Percentiles rank a stretch among this genome's conserved stretches.
These are phyloP conservation scores for Zaprionus davidi DNA, from an alignment of 1,140 invertebrate genomes.

Conservation along the genomic window DNA sequence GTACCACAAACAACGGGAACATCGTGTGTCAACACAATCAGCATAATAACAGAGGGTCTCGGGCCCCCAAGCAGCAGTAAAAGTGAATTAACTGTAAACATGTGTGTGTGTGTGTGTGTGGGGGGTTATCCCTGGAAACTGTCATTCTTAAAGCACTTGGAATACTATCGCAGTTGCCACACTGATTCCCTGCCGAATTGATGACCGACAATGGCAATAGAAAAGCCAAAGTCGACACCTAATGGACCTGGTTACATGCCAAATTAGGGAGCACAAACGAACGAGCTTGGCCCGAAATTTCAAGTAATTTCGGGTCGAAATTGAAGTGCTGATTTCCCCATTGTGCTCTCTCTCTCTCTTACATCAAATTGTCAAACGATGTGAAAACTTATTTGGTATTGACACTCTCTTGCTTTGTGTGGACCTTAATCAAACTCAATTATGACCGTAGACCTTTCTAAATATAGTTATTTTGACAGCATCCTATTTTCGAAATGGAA, in stretches of 20 bases:
- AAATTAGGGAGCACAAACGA: constrained; percentile 67
- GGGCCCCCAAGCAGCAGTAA: constrained; percentile 57
- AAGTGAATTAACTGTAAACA: constrained; percentile 78
- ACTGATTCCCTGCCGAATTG: constrained; percentile 45
- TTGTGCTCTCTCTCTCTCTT: constrained; percentile 17
- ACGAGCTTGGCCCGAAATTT: constrained; percentile 20
- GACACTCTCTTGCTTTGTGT: not conserved
- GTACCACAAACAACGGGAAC: constrained; percentile 38
- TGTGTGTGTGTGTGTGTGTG: constrained; percentile 60
- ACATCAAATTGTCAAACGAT: not conserved
- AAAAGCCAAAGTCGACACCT: constrained; percentile 59
- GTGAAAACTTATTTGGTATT: constrained; percentile 13
- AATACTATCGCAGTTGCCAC: constrained; percentile 37
- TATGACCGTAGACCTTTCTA: not conserved
- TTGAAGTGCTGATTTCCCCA: constrained; percentile 51
- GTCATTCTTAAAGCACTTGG: constrained; percentile 14
- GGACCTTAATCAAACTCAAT: constrained; percentile 5
- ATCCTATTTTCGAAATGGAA: not conserved
- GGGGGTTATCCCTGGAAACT: constrained; percentile 5
- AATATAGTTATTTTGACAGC: not conserved
- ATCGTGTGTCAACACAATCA: constrained; percentile 75
- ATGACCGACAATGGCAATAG: constrained; percentile 45
- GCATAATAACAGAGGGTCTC: constrained; percentile 72
- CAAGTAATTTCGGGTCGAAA: constrained; percentile 23
- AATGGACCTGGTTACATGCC: constrained; percentile 72